Evolutionary conservation across 2,113 vertebrate species (phyloP), one percentile per base, ranked within the genome.

Genomic region (Ailurus styani): DNA sequence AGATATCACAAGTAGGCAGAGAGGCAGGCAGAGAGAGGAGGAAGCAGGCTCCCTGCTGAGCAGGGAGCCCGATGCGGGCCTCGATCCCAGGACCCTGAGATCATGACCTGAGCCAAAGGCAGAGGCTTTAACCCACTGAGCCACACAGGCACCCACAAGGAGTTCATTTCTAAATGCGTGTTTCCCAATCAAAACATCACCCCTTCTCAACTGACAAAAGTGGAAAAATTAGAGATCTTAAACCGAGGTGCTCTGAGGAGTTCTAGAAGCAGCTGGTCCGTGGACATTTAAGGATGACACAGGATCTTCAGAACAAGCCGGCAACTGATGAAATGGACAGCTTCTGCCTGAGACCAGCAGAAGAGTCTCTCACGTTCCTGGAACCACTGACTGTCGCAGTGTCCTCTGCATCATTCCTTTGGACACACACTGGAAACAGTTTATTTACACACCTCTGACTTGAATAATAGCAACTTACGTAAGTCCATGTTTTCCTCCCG

Each of bases 361-460:
- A 29, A 10, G 0, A 17, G 21, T 34, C 57, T 42, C 29, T 52
- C 14, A 1, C 0, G 2, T 52, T 9, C 25, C 40, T 25, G 2
- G 81, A 6, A 27, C 12, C n/a, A 66, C 57, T 2, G 82, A 34
- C 25, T 0, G 4, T 66, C 47, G 27, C 18, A n/a, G 34, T 72
- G 7, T n/a, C 4, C 42, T 79, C 37, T 20, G 34, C 3, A 47
- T 7, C n/a, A 4, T 60, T n/a, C 55, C 31, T 87, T 54, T 40
- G 25, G 45, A 40, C 42, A 31, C 52, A 47, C 2, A 40, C 40
- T 84, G n/a, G 25, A 37, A 73, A 27, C 23, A 37, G 25, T 55
- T 25, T 2, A 52, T 25, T 21, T 21, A 20, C 23, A 54, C 11
- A 45, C 23, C 31, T 73, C n/a, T 64, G 15, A 82, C 45, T 73